Evolutionary conservation across 2,113 vertebrate genomes (phyloP), one percentile per base, ranked within the genome.

Genomic region (Panurus biarmicus): DNA sequence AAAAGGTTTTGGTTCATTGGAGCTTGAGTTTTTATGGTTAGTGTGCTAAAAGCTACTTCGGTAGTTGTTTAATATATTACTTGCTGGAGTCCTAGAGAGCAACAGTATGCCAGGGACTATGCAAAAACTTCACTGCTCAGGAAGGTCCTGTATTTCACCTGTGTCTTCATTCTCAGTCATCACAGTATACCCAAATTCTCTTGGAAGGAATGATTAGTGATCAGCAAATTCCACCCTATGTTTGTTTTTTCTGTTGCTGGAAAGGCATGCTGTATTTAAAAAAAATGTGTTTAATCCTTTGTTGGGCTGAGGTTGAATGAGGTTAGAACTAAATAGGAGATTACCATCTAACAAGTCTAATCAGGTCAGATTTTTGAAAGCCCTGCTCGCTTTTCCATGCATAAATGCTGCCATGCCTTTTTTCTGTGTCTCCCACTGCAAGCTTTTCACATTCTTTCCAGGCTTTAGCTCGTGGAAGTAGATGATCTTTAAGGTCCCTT

Each of bases 1-100:
- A 50, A 60, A 90, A 66, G 44, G 85, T 95, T 94, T 95, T 84
- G 96, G 93, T 96, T 97, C 97, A 96, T 23, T 94, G 95, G 96
- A 96, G 89, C 79, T 93, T 93, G 81, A 92, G 85, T 77, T 94
- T 96, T 96, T 94, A 87, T 84, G 86, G 81, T 95, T 94, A 77
- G 76, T 75, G 53, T 93, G 61, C 90, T 95, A 83, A 94, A 94
- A 95, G 83, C 64, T 96, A 58, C 74, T 92, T 62, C 91, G 56
- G 85, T 93, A 94, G 36, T 94, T 94, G 90, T 95, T 97, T 97
- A 97, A 97, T 97, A 4, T 78, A 31, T 97, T 93, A 97, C 96
- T 95, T 9, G 18, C 91, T 72, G 87, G 77, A 56, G 31, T 69
- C 85, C 87, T 67, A 42, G 53, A 67, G 60, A 85, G 26, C 75